Evolutionary conservation across 2,797 vertebrate species (phyloP).

Genomic region (Myioborus melanocephalus): DNA sequence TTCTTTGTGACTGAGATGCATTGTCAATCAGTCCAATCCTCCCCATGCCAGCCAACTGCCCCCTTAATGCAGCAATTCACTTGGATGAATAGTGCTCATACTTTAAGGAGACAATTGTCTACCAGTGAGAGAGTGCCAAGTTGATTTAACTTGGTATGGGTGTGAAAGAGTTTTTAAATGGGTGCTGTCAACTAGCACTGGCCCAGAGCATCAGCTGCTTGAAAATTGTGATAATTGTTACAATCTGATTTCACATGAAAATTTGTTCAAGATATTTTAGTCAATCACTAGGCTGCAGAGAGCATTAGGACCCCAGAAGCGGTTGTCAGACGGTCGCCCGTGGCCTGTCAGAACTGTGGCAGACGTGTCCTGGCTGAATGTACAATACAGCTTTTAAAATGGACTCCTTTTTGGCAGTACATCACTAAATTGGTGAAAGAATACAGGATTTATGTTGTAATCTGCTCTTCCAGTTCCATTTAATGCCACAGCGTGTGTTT

Average conservation of each 20-base stretch:
- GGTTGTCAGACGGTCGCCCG: not conserved
- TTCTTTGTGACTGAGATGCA: slow-evolving; percentile 52
- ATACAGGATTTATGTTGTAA: not conserved
- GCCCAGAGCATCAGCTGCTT: slow-evolving; percentile 29
- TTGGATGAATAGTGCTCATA: slow-evolving; percentile 56
- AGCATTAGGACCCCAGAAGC: not conserved
- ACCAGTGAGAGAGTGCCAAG: slow-evolving; percentile 60
- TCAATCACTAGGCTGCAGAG: not conserved
- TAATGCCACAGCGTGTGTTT: not conserved
- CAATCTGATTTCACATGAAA: slow-evolving; percentile 27
- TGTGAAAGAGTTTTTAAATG: slow-evolving; percentile 61
- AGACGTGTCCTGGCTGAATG: not conserved
- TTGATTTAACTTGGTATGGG: slow-evolving; percentile 63
- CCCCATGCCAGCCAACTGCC: slow-evolving; percentile 56
- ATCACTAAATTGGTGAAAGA: not conserved
- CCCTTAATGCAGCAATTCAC: slow-evolving; percentile 67
- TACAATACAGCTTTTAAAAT: not conserved
- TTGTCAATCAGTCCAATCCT: slow-evolving; percentile 29
- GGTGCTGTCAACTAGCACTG: slow-evolving; percentile 15
- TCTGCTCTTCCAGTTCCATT: slow-evolving; percentile 2
- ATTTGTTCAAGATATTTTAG: slow-evolving; percentile 33
- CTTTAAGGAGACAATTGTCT: slow-evolving; percentile 64
- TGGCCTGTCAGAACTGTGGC: not conserved
- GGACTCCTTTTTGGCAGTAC: not conserved
- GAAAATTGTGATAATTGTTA: slow-evolving; percentile 23